phyloP scores from a whole-genome alignment of 2,888 invertebrate species.

The Tanytarsus gracilentus region DNA sequence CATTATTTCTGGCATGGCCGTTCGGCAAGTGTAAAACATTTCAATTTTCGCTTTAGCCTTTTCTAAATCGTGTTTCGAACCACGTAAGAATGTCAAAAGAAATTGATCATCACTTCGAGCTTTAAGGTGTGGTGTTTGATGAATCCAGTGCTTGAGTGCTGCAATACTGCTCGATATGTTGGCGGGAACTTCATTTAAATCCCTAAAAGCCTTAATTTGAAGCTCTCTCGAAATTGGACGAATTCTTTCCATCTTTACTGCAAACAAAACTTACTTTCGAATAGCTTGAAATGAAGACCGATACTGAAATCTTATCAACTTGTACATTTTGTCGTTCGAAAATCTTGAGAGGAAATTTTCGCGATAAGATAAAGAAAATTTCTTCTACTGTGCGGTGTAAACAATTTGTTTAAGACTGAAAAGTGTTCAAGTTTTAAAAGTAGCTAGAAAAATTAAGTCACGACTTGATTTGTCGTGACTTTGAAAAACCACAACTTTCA shows the following conservation, averaged over 20 bases:
- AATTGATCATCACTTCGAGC: constrained; percentile 43
- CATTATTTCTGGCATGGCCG: constrained; percentile 48
- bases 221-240: constrained; percentile 31
- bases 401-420: too few species aligned
- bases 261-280: background rate
- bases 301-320: background rate
- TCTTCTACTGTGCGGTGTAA: too few species aligned
- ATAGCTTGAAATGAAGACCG: too few species aligned
- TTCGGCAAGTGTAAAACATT: constrained; percentile 46
- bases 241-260: constrained; percentile 28
- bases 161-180: constrained; percentile 39
- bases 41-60: constrained; percentile 44
- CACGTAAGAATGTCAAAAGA: constrained; percentile 43
- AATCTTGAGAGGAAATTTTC: too few species aligned
- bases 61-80: constrained; percentile 45
- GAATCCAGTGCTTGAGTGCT: constrained; percentile 42
- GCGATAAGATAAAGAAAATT: too few species aligned
- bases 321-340: too few species aligned
- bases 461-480: too few species aligned
- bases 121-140: constrained; percentile 42
- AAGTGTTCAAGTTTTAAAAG: too few species aligned
- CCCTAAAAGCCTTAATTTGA: constrained; percentile 37
- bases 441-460: too few species aligned
- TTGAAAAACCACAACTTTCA: too few species aligned
- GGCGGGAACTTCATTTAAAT: constrained; percentile 42